Percentiles rank a stretch among this genome's conserved stretches.
Conservation (phyloP, 2,888 invertebrate genomes). For the Arge pagana region DNA sequence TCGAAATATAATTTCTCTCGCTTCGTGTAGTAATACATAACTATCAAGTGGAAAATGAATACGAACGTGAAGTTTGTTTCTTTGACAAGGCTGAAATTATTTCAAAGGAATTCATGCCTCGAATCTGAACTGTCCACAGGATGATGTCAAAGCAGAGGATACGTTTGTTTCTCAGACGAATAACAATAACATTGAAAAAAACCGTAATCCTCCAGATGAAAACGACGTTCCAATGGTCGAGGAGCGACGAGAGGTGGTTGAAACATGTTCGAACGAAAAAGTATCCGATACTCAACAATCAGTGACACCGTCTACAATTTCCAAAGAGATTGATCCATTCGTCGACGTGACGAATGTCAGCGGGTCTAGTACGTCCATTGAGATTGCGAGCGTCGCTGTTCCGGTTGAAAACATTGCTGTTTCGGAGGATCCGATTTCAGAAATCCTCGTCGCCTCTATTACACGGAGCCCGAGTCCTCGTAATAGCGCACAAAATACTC, state of each 20-base stretch:
- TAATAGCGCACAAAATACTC: not conserved
- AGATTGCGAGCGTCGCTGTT: not conserved
- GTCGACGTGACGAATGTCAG: not conserved
- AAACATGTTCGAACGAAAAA: no score
- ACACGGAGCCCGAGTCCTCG: not conserved
- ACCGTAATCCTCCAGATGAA: slow-evolving; percentile 42
- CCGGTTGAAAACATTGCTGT: not conserved
- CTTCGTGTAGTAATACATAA: no score
- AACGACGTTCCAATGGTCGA: not conserved
- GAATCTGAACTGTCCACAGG: slow-evolving; percentile 43
- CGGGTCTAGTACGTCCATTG: not conserved
- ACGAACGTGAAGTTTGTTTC: no score
- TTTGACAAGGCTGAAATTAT: no score
- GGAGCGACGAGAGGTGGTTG: no score
- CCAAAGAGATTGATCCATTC: not conserved
- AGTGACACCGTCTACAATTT: no score
- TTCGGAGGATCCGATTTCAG: not conserved
- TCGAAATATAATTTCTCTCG: no score
- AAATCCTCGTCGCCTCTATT: not conserved
- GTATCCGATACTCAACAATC: not conserved
- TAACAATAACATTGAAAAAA: slow-evolving; percentile 50
- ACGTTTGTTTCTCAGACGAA: slow-evolving; percentile 41
- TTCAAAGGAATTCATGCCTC: slow-evolving; percentile 39
- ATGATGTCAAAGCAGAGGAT: slow-evolving; percentile 43
- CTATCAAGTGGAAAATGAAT: no score